Base-by-base conservation (phyloP, 2,113 vertebrate genomes). In the Columba livia region DNA sequence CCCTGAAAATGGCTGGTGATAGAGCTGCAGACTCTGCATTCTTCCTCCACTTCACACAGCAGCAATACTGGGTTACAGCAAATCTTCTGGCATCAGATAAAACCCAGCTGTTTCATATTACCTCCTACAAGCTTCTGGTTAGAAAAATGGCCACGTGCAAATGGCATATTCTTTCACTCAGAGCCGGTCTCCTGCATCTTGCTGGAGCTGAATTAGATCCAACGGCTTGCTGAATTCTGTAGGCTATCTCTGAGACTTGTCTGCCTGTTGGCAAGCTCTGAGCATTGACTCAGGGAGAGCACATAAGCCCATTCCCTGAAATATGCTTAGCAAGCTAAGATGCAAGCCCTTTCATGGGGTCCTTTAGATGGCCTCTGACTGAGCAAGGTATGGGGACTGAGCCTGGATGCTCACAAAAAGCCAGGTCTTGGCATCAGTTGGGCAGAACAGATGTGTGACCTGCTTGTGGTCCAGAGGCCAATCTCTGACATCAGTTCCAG, bases 151-250 rank as follows among this genome's bases (percentile, higher is more conserved):
- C 58, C 72, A 38, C 48, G 48, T 50, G 48, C 66, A 93, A 86
- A 86, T 53, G 47, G 66, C 54, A 86, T 84, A 81, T 66, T 89
- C 82, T 72, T 70, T 64, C 71, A 67, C 75, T 73, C 70, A 50
- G 48, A 94, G 44, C 62, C 56, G 18, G 31, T 62, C 67, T 86
- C 62, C 72, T 5, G 18, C 64, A 65, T 81, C 92, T 96, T 80
- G 58, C 67, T 80, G 78, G 48, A 69, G 20, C 84, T 96, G 85
- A 96, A 88, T 85, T 44, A 80, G 47, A 66, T 89, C 85, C 94
- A 96, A 83, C 84, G 94, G 85, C 88, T 89, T 96, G 85, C 56
- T 75, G 64, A 77, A 89, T 94, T 69, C 88, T 70, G 62, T 44
- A 47, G 54, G 78, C n/a, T 93, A 62, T 83, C 91, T 93, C 54